Conservation (phyloP, 2,797 vertebrate species). For the Mormyrus proboscirostris region DNA sequence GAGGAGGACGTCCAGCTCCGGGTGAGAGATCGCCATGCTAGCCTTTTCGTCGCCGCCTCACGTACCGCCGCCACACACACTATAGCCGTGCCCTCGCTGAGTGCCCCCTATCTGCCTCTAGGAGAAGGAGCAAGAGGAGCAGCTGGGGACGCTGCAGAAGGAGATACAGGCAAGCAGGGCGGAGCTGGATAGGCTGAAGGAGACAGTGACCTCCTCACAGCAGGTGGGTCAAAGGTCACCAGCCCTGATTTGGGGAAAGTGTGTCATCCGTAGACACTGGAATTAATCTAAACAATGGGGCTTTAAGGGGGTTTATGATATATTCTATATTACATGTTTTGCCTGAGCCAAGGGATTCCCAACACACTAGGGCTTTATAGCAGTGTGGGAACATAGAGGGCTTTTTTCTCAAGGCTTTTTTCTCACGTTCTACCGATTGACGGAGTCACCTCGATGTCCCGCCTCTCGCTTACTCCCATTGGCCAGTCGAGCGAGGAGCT, state of each 20-base stretch:
- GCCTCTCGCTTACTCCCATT: background rate
- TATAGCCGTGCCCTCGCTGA: background rate
- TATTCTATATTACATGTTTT: background rate
- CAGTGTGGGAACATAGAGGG: background rate
- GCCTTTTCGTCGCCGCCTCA: background rate
- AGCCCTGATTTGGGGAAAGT: background rate
- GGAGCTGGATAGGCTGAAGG: conserved; percentile 12
- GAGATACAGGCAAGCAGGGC: conserved; percentile 37
- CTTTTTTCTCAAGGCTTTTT: background rate
- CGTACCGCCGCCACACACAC: background rate
- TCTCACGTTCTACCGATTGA: background rate
- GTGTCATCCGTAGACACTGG: background rate
- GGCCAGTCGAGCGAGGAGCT: conserved; percentile 62
- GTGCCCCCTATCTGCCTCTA: conserved; percentile 28
- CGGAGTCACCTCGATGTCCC: background rate
- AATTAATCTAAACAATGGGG: background rate
- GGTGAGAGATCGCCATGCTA: conserved; percentile 51
- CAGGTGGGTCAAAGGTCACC: background rate
- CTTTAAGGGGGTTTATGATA: background rate
- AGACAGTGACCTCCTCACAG: conserved; percentile 13
- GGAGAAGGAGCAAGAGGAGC: conserved; percentile 58
- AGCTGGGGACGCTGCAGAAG: conserved; percentile 55
- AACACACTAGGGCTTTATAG: background rate
- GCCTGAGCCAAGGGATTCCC: background rate
- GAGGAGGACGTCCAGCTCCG: conserved; percentile 63